Conservation (phyloP, 2,113 vertebrate species). For the Ptilonorhynchus violaceus region DNA sequence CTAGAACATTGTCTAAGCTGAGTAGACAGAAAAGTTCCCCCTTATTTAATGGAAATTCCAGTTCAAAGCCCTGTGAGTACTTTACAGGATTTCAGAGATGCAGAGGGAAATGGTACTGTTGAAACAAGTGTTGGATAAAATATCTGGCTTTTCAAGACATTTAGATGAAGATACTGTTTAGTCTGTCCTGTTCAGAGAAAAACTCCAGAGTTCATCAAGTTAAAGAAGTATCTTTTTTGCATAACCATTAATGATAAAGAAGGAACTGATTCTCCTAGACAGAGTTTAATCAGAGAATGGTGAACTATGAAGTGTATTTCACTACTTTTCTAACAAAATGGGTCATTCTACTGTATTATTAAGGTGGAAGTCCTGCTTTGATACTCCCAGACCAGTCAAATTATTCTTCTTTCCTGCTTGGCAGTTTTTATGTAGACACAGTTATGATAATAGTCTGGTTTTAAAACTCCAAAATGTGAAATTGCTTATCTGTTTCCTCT, state of each 20-base stretch:
- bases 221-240: not conserved
- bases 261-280: not conserved
- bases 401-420: not conserved
- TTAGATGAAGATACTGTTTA: not conserved
- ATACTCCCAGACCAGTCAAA: not conserved
- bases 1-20: not conserved
- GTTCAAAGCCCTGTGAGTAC: not conserved
- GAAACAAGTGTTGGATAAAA: not conserved
- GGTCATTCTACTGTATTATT: not conserved
- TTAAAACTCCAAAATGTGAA: not conserved
- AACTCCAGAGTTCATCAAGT: not conserved
- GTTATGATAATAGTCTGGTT: not conserved
- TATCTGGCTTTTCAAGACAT: not conserved
- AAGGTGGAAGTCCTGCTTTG: not conserved
- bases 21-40: not conserved
- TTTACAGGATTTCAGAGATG: not conserved
- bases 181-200: not conserved
- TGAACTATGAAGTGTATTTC: not conserved
- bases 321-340: not conserved
- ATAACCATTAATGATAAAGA: not conserved
- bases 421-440: not conserved
- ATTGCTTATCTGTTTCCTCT: not conserved
- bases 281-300: not conserved
- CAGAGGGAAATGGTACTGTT: not conserved
- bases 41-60: not conserved